Percentiles rank a stretch among this genome's conserved stretches.
Conservation (phyloP, 2,888 invertebrate genomes). For the Drosophila heteroneura region DNA sequence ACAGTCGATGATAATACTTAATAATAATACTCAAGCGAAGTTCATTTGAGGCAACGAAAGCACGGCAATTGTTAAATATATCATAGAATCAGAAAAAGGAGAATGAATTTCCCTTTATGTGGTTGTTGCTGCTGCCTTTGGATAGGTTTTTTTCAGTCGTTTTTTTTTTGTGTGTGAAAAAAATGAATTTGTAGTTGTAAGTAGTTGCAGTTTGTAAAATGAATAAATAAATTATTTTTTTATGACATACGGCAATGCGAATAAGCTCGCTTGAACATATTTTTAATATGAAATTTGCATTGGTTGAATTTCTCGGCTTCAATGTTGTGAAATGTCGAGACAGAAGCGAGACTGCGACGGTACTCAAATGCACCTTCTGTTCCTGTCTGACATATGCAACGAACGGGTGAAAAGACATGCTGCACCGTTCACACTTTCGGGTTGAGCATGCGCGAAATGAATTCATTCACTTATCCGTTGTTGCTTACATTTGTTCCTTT, state of each 20-base stretch:
- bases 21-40: not conserved
- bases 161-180: not conserved
- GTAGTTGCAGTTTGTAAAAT: not conserved
- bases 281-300: too few relatives aligned
- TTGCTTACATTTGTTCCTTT: not conserved
- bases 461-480: not conserved
- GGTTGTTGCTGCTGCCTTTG: not conserved
- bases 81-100: not conserved
- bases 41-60: not conserved
- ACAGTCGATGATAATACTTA: not conserved
- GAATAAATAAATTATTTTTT: not conserved
- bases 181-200: not conserved
- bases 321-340: not conserved
- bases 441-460: not conserved
- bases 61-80: not conserved
- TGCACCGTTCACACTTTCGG: not conserved
- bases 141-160: not conserved
- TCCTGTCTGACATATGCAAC: not conserved
- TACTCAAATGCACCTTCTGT: not conserved
- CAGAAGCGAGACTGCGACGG: not conserved
- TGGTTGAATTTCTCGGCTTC: not conserved
- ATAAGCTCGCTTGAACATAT: not conserved
- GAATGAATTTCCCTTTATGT: not conserved
- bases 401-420: not conserved
- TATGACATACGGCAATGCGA: not conserved